Evolutionary conservation across 2,888 invertebrate genomes (phyloP), one percentile per base, ranked within the genome.

Genomic region (Pyrgus malvae): DNA sequence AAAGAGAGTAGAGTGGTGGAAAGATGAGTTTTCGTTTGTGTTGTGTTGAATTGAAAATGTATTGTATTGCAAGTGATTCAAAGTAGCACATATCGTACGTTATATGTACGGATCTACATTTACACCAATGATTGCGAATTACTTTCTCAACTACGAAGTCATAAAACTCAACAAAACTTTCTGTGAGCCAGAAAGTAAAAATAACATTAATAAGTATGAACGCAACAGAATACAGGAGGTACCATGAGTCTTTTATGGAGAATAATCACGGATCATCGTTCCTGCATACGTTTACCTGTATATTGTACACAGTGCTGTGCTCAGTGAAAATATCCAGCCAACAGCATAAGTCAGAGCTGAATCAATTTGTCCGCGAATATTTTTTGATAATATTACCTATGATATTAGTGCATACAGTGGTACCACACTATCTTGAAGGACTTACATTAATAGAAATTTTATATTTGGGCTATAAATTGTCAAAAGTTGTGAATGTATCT

Each of bases 361-460:
- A 59, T 19, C 79, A 75, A 57, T 92, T 90, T 67, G 66, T 74
- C 0, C 66, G 90, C 11, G 94, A 94, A 79, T 93, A 93, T 65
- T 12, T 88, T 0, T 59, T 91, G 3, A 89, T 94, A 56, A 80
- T 92, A 1, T 37, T 92, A 9, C 92, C 94, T 6, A 70, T 92
- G 40, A 85, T 93, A 55, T 61, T 92, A 37, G 91, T 84, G 16
- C 87, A 92, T 44, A 94, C 93, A n/a, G 58, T 93, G 41, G 69
- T 91, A 16, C 74, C 90, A 14, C 67, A 82, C 3, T 71, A 78
- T 55, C 72, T 87, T 58, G 71, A 70, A 57, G 27, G 65, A n/a
- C 42, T 83, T 68, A 90, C 81, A 70, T n/a, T 69, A 9, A 44
- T 78, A 8, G 59, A 74, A 17, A 72, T 72, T 44, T 19, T 75